Conservation (phyloP, 2,113 vertebrate species). For the Rhabdornis inornatus region DNA sequence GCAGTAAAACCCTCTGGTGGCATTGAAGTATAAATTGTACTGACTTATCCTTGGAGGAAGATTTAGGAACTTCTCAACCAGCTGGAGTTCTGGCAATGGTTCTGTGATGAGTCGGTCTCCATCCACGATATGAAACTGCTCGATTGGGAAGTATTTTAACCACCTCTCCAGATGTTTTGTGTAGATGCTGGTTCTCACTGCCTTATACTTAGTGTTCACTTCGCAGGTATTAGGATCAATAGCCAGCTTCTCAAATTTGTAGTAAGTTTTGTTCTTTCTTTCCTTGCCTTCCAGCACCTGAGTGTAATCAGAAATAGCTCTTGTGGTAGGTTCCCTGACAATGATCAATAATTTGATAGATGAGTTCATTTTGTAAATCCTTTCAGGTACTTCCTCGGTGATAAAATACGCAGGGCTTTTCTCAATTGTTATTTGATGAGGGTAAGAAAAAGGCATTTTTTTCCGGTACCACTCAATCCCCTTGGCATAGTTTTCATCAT, state of each 20-base stretch:
- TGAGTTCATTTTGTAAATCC: conserved; percentile 97
- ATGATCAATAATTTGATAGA: conserved; percentile 95
- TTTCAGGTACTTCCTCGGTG: conserved; percentile 93
- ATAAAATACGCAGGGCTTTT: conserved; percentile 97
- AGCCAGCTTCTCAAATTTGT: conserved; percentile 93
- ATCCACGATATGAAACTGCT: conserved; percentile 94
- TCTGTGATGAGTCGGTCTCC: conserved; percentile 93
- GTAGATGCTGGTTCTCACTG: conserved; percentile 95
- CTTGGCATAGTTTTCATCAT: conserved; percentile 91
- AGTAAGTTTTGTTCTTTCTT: conserved; percentile 95
- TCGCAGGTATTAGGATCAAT: conserved; percentile 88
- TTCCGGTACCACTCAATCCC: conserved; percentile 94
- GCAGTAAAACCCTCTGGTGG: conserved; percentile 96
- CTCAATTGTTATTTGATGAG: conserved; percentile 95
- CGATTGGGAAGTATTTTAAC: conserved; percentile 92
- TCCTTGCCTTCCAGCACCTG: conserved; percentile 95
- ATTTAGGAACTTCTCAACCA: conserved; percentile 92
- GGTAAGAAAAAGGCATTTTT: conserved; percentile 97
- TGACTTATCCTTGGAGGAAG: conserved; percentile 91
- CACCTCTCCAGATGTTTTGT: conserved; percentile 95
- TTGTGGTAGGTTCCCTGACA: conserved; percentile 92
- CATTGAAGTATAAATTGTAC: conserved; percentile 96
- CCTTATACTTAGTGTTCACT: conserved; percentile 97
- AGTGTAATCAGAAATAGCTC: conserved; percentile 96
- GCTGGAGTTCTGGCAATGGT: conserved; percentile 90